Conservation (phyloP, 2,113 vertebrate species). For the Ptilonorhynchus violaceus region DNA sequence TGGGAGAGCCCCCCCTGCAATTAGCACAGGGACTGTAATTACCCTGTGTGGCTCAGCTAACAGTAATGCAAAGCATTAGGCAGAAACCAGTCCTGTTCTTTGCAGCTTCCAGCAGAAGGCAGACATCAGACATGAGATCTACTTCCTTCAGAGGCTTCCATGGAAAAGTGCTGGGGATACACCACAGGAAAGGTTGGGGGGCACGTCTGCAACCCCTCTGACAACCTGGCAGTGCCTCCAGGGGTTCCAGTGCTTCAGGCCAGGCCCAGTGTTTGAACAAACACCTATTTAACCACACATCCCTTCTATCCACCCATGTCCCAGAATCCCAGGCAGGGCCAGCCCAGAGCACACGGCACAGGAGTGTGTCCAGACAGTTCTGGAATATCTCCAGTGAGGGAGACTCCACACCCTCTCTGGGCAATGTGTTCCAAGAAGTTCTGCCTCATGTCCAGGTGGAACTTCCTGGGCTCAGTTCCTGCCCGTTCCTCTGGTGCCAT, state of each 20-base stretch:
- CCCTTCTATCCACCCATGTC: not conserved
- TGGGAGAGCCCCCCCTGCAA: not conserved
- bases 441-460: not conserved
- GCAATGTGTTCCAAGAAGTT: not conserved
- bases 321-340: not conserved
- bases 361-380: not conserved
- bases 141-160: not conserved
- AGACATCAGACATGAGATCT: no score
- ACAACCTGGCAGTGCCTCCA: not conserved
- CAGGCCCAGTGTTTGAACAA: rapidly evolving
- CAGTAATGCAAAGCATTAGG: not conserved
- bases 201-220: not conserved
- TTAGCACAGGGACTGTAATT: not conserved
- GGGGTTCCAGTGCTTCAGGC: not conserved
- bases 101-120: not conserved
- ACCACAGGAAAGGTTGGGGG: not conserved
- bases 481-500: not conserved
- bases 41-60: not conserved
- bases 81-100: not conserved
- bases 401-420: not conserved
- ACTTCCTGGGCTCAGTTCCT: not conserved
- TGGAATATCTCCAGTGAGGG: not conserved
- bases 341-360: not conserved
- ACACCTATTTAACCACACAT: not conserved
- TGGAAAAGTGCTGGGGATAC: not conserved